These are phyloP conservation scores for Euschistus heros DNA, from an alignment of 1,140 invertebrate genomes.

Conservation along the genomic window DNA sequence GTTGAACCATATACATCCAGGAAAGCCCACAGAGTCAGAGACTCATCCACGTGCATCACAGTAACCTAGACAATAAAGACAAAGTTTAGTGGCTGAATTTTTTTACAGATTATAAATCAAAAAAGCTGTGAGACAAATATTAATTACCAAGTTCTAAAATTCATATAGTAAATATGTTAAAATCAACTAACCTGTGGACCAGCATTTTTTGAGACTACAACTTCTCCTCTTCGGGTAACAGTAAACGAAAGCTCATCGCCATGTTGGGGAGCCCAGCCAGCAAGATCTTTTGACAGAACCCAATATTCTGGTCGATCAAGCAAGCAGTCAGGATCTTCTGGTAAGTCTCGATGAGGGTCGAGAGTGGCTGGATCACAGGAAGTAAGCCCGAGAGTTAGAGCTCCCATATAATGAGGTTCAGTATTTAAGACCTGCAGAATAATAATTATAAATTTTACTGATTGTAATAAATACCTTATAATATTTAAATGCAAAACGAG, in stretches of 20 bases:
- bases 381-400: slow-evolving; percentile 82
- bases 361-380: slow-evolving; percentile 78
- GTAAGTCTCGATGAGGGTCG: slow-evolving; percentile 55
- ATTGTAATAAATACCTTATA: not conserved
- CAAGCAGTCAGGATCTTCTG: slow-evolving; percentile 84
- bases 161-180: not conserved
- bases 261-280: slow-evolving; percentile 56
- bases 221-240: slow-evolving; percentile 72
- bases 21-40: slow-evolving; percentile 81
- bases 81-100: too few species aligned
- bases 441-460: slow-evolving; percentile 6
- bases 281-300: slow-evolving; percentile 90
- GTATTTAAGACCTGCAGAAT: slow-evolving; percentile 63
- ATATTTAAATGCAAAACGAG: not conserved
- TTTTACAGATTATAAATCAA: too few species aligned
- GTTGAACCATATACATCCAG: slow-evolving; percentile 94
- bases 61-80: slow-evolving; percentile 31
- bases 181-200: slow-evolving; percentile 37
- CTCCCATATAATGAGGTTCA: slow-evolving; percentile 75
- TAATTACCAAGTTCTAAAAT: too few species aligned
- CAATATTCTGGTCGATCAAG: slow-evolving; percentile 94
- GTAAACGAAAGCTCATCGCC: slow-evolving; percentile 88
- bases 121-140: too few species aligned
- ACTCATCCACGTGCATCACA: slow-evolving; percentile 91
- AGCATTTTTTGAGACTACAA: slow-evolving; percentile 81